Evolutionary conservation across 30 jellyfish, hydroid and myxozoan genomes (phyloP).

Genomic region (Turritopsis dohrnii): DNA sequence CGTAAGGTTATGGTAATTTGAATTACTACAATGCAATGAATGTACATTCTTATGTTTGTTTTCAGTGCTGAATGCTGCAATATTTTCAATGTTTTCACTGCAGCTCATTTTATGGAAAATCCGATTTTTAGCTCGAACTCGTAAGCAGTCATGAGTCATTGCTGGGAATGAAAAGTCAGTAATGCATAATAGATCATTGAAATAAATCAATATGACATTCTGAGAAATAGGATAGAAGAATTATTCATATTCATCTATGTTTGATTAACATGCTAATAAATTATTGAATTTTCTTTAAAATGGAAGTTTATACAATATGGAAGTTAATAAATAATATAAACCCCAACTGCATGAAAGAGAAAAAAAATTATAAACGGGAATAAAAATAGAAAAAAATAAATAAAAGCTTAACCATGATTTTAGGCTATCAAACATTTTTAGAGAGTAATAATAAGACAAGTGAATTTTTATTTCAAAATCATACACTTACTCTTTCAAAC

Average conservation of each 20-base stretch:
- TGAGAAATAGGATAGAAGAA: background rate
- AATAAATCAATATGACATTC: background rate
- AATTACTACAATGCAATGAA: too few relatives aligned
- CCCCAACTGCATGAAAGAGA: background rate
- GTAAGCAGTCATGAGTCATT: background rate
- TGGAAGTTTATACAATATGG: background rate
- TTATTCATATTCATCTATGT: background rate
- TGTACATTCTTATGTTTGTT: too few relatives aligned
- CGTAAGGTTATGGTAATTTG: too few relatives aligned
- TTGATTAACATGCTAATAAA: background rate
- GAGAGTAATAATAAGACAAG: too few relatives aligned
- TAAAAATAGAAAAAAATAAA: background rate
- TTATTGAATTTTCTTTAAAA: background rate
- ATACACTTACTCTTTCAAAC: constrained; percentile 76
- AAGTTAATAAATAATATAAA: background rate
- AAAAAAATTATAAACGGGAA: background rate
- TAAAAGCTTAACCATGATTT: too few relatives aligned
- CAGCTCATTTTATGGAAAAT: too few relatives aligned
- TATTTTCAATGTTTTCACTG: too few relatives aligned
- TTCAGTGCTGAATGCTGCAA: too few relatives aligned
- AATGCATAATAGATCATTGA: background rate
- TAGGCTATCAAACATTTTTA: too few relatives aligned
- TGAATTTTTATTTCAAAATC: too few relatives aligned
- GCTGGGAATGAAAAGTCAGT: background rate
- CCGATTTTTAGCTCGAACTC: too few relatives aligned